phyloP scores from a whole-genome alignment of 2,797 vertebrate species.

The Atherinosoma microstoma region DNA sequence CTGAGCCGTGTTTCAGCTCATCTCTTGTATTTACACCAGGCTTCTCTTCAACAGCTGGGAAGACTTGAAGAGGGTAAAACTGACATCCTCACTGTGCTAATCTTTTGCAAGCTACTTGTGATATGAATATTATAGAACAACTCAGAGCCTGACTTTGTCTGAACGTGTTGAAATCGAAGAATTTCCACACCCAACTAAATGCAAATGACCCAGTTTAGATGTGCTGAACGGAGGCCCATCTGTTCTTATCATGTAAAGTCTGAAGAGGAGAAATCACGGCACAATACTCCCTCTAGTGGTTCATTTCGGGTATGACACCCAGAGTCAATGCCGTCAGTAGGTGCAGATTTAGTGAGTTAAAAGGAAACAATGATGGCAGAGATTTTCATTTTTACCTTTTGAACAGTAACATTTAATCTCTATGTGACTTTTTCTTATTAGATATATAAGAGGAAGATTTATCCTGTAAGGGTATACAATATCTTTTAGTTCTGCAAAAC shows the following conservation, averaged over 20 bases:
- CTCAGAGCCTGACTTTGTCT: neutral
- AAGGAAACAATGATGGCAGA: too few species aligned
- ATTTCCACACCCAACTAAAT: neutral
- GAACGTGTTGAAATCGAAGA: slow-evolving; percentile 5
- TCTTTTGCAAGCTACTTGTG: slow-evolving; percentile 14
- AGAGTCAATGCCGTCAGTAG: neutral
- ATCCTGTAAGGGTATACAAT: neutral
- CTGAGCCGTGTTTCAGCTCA: neutral
- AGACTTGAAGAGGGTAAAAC: slow-evolving; percentile 12
- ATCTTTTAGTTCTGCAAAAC: too few species aligned
- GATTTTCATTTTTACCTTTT: neutral
- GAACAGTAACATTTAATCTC: neutral
- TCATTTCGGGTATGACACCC: neutral
- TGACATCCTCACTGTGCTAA: slow-evolving; percentile 11
- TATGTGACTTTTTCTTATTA: neutral
- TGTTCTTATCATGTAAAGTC: neutral
- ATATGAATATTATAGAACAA: slow-evolving; percentile 7
- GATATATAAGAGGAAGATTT: neutral
- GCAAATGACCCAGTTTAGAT: neutral
- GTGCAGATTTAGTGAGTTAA: neutral
- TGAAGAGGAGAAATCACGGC: neutral
- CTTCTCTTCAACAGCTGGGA: neutral
- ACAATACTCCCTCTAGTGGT: slow-evolving; percentile 49
- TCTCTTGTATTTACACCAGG: slow-evolving; percentile 9
- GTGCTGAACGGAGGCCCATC: neutral